These are phyloP conservation scores for Eristalis tenax DNA, from an alignment of 2,888 invertebrate genomes.

Conservation along the genomic window DNA sequence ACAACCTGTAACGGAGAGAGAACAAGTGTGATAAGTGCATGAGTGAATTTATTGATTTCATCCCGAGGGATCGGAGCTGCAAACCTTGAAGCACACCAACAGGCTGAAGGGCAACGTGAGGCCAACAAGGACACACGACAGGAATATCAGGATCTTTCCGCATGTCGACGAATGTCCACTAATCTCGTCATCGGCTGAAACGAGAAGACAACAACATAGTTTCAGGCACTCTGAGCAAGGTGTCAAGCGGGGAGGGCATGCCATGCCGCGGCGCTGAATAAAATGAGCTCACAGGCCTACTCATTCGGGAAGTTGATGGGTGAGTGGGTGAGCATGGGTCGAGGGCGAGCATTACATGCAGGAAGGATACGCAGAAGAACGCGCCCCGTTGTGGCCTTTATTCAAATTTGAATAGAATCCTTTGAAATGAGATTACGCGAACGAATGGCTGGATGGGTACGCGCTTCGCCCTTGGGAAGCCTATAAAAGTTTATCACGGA, in stretches of 20 bases:
- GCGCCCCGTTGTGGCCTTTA: background rate
- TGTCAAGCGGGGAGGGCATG: conserved; percentile 15
- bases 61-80: background rate
- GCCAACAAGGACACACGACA: conserved; percentile 92
- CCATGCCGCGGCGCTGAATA: background rate
- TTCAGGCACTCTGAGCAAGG: conserved; percentile 25
- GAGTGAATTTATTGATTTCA: conserved; percentile 34
- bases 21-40: background rate
- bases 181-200: conserved; percentile 84
- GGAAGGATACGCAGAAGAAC: background rate
- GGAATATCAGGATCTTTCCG: conserved; percentile 89
- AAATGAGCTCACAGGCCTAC: background rate
- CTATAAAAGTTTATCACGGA: background rate
- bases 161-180: conserved; percentile 87
- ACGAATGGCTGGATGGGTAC: background rate
- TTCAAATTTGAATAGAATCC: conserved; percentile 12
- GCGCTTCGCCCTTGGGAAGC: too few species aligned
- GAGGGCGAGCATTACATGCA: background rate
- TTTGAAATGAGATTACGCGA: conserved; percentile 21
- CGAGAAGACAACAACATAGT: background rate
- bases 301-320: background rate
- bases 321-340: background rate
- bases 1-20: conserved; percentile 87
- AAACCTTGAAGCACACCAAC: conserved; percentile 95
- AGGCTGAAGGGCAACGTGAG: conserved; percentile 95